Percentiles rank a stretch among this genome's conserved stretches.
phyloP scores from a whole-genome alignment of 2,888 invertebrate species.

The Amiota communis region DNA sequence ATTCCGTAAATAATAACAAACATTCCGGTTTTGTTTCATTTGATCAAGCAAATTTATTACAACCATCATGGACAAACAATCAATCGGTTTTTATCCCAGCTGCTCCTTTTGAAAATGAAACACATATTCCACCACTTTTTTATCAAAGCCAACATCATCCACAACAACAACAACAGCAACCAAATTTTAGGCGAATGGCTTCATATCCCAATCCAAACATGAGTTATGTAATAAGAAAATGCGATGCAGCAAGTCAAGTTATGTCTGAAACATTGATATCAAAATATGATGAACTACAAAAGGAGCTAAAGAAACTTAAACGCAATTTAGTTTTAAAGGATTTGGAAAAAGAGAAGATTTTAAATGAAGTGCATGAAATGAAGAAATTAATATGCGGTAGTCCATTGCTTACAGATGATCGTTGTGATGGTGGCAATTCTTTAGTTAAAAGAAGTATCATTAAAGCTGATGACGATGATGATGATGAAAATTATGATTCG shows the following conservation, averaged over 20 bases:
- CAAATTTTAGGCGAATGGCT: background rate
- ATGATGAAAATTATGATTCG: background rate
- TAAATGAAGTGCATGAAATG: background rate
- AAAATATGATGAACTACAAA: background rate
- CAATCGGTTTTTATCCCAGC: no score
- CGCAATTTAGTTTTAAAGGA: background rate
- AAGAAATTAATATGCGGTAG: background rate
- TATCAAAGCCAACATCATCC: background rate
- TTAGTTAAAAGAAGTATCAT: no score
- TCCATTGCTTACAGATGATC: background rate
- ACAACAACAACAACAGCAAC: background rate
- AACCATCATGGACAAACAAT: no score
- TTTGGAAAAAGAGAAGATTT: background rate
- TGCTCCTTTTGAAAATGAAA: no score
- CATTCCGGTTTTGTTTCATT: no score
- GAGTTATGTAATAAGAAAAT: background rate
- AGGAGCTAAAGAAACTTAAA: slow-evolving; percentile 74
- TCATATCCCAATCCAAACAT: no score
- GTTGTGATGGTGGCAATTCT: background rate
- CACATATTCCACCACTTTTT: no score
- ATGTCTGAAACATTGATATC: background rate
- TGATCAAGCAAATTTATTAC: no score
- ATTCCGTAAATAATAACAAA: no score
- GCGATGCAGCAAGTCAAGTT: background rate
- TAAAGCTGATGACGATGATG: background rate